Evolutionary conservation across 2,797 vertebrate species (phyloP), one percentile per base, ranked within the genome.

Genomic region (Chelon auratus): DNA sequence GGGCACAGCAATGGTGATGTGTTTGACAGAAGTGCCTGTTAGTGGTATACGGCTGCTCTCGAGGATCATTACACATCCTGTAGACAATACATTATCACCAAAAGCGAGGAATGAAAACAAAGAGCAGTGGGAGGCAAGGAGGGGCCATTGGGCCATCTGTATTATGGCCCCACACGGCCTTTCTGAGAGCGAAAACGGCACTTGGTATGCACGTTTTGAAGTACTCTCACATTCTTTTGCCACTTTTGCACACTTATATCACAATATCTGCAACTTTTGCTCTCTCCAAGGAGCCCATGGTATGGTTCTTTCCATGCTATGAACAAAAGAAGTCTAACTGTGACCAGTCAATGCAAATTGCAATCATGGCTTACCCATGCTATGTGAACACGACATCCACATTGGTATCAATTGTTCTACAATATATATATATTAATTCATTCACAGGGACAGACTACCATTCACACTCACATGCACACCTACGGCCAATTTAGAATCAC

Each of bases 11-110:
- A 96, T 95, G 94, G 95, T 95, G 80, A 96, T 95, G 95, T 94
- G 95, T 96, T 92, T 97, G 97, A 97, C 96, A 96, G 96, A 95
- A 95, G 93, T 74, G 94, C 94, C 96, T 96, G 96, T 97, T 97
- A 96, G 73, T 82, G 93, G 93, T 94, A 81, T 94, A 95, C 89
- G 91, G 94, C 94, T 89, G 92, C 66, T 93, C 95, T 90, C 90
- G 91, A 95, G 96, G 92, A 96, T 96, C 96, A 95, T 98, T 97
- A 97, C 95, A 95, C 95, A 95, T 94, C 91, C 94, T 93, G 93
- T 87, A 93, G 92, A 91, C 92, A 92, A 96, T 95, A 93, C 91
- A 95, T 95, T 95, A 95, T 93, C 84, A 87, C 94, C 87, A 89
- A 85, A 90, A 92, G 87, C 86, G 85, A 80, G 81, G 58, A 83